phyloP scores from a whole-genome alignment of 2,113 vertebrate species.

The Python bivittatus region DNA sequence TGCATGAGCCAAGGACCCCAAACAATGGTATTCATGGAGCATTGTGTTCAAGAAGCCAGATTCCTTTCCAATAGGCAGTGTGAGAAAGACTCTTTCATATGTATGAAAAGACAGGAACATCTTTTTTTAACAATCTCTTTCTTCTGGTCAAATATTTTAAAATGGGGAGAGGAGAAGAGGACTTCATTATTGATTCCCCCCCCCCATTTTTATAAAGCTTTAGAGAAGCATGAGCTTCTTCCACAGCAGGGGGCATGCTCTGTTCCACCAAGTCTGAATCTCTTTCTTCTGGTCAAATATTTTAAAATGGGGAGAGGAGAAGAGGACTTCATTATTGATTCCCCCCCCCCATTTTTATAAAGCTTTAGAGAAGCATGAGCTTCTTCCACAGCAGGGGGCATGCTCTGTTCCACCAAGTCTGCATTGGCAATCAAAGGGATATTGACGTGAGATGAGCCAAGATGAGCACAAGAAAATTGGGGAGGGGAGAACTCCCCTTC shows the following conservation, averaged over 20 bases:
- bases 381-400: slow-evolving; percentile 46
- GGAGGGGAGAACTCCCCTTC: neutral
- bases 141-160: slow-evolving; percentile 3
- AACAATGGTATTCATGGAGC: accelerated
- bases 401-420: slow-evolving; percentile 31
- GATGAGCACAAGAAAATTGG: slow-evolving; percentile 28
- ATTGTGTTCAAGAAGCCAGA: neutral
- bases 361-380: slow-evolving; percentile 10
- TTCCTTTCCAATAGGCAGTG: neutral
- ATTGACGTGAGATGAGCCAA: slow-evolving; percentile 40
- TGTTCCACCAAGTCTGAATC: slow-evolving; percentile 32
- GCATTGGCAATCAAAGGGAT: slow-evolving; percentile 4
- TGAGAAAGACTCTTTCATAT: neutral
- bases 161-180: neutral
- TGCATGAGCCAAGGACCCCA: neutral
- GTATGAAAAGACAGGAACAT: neutral
- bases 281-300: neutral
- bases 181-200: neutral
- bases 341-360: neutral
- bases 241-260: slow-evolving; percentile 41
- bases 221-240: slow-evolving; percentile 32
- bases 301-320: slow-evolving; percentile 15
- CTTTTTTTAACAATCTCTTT: neutral
- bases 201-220: neutral
- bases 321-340: slow-evolving; percentile 12